Evolutionary conservation across 2,797 vertebrate genomes (phyloP).

Genomic region (Myoxocephalus aenaeus): DNA sequence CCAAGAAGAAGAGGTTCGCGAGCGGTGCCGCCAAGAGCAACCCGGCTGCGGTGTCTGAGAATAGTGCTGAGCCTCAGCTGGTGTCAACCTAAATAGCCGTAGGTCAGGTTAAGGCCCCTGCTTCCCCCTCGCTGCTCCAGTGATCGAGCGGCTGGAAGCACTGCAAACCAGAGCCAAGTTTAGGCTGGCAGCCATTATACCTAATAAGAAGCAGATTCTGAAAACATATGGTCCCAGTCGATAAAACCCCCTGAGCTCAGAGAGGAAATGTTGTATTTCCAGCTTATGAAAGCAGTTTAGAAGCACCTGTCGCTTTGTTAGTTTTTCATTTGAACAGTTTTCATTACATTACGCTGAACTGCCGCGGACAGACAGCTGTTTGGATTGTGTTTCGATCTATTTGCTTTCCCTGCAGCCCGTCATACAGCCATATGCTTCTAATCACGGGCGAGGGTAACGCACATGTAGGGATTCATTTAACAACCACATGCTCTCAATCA

Average conservation of each 20-base stretch:
- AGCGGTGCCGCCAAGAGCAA: slow-evolving; percentile 12
- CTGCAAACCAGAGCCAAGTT: slow-evolving; percentile 54
- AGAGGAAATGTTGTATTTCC: slow-evolving; percentile 79
- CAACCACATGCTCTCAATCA: slow-evolving; percentile 26
- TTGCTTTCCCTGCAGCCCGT: slow-evolving; percentile 49
- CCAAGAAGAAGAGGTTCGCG: slow-evolving; percentile 18
- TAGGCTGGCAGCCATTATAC: slow-evolving; percentile 71
- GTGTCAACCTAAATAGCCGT: slow-evolving; percentile 54
- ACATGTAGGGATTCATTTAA: slow-evolving; percentile 47
- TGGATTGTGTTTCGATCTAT: slow-evolving; percentile 40
- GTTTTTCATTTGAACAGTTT: slow-evolving; percentile 70
- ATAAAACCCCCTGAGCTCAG: slow-evolving; percentile 67
- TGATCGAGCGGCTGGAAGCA: slow-evolving; percentile 58
- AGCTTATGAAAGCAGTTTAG: slow-evolving; percentile 56
- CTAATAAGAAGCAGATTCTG: slow-evolving; percentile 79
- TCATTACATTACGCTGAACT: slow-evolving; percentile 65
- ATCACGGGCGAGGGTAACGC: slow-evolving; percentile 33
- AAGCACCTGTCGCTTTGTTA: slow-evolving; percentile 81
- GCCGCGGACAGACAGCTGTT: slow-evolving; percentile 59
- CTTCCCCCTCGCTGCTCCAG: slow-evolving; percentile 23
- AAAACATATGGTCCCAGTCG: slow-evolving; percentile 79
- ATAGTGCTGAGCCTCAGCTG: slow-evolving; percentile 53
- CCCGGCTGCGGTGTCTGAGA: slow-evolving; percentile 15
- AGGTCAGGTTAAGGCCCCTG: slow-evolving; percentile 6
- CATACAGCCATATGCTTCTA: slow-evolving; percentile 54